Conservation (phyloP, 2,888 invertebrate genomes). For the Leptinotarsa peninsularis region DNA sequence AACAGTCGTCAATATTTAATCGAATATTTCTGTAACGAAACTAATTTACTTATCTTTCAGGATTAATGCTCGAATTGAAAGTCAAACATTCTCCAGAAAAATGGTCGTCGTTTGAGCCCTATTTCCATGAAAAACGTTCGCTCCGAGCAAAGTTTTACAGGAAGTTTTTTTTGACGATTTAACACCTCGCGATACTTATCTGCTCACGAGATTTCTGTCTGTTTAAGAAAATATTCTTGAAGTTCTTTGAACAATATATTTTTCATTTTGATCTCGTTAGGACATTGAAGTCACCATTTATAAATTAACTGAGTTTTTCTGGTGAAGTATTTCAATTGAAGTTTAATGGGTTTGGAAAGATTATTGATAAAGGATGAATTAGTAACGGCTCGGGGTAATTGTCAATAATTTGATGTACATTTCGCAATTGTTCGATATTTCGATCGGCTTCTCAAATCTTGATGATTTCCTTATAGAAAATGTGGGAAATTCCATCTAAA, state of each 20-base stretch:
- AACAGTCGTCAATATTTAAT: background rate
- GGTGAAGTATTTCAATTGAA: background rate
- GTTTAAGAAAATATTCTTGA: constrained; percentile 5
- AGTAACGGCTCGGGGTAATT: too few relatives aligned
- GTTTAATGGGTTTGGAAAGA: background rate
- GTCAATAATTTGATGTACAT: too few relatives aligned
- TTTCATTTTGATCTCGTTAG: background rate
- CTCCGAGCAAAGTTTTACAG: constrained; percentile 8
- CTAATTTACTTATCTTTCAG: constrained; percentile 13
- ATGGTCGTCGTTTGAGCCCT: constrained; percentile 5
- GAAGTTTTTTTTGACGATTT: constrained; percentile 22
- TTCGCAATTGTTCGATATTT: too few relatives aligned
- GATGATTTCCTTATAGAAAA: too few relatives aligned
- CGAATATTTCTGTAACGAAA: constrained; percentile 1
- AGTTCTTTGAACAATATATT: constrained; percentile 24
- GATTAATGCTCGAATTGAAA: constrained; percentile 8
- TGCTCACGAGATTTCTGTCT: constrained; percentile 23
- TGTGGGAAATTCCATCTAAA: too few relatives aligned
- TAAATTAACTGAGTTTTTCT: constrained; percentile 1
- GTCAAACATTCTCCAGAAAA: constrained; percentile 18
- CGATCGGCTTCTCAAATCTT: too few relatives aligned
- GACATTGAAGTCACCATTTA: background rate
- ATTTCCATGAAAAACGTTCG: constrained; percentile 11
- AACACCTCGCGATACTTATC: constrained; percentile 20
- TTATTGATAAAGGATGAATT: too few relatives aligned